Conservation (phyloP, 92 coral and sea anemone genomes). For the Siderastrea radians region DNA sequence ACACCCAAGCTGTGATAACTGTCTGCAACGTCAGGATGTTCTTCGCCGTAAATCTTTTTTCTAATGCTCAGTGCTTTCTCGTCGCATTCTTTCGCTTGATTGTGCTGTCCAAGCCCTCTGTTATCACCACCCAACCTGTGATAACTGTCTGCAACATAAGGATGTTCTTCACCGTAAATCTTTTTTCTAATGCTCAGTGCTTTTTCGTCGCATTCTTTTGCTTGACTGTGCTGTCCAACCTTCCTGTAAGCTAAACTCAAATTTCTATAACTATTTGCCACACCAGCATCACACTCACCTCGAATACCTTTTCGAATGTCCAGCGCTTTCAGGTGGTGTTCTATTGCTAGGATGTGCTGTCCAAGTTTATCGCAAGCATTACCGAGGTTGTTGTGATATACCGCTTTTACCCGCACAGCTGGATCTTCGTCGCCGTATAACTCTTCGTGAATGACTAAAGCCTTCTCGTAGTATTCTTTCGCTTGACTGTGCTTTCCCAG, state of each 20-base stretch:
- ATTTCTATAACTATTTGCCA: neutral
- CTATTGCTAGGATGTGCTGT: conserved; percentile 14
- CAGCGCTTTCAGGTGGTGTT: conserved; percentile 4
- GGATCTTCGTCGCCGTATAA: neutral
- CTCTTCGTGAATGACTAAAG: neutral
- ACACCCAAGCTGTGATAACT: too few relatives aligned
- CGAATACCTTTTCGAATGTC: neutral
- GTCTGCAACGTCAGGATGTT: too few relatives aligned
- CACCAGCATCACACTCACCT: neutral
- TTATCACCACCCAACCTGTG: neutral
- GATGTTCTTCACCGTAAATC: conserved; percentile 15
- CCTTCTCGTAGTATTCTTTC: neutral
- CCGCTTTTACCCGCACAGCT: neutral
- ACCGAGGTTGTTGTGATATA: neutral
- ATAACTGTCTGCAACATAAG: neutral
- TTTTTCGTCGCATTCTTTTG: neutral
- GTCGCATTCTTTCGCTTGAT: too few relatives aligned
- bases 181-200: conserved; percentile 7
- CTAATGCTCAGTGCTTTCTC: too few relatives aligned
- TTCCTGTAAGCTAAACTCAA: neutral
- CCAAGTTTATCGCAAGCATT: neutral
- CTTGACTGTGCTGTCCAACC: neutral
- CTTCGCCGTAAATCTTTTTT: too few relatives aligned
- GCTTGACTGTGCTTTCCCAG: neutral
- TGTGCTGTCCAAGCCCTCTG: neutral